These are phyloP conservation scores for Temnopleurus reevesii DNA, from an alignment of 53 echinoderm and acorn worm species.

Conservation along the genomic window DNA sequence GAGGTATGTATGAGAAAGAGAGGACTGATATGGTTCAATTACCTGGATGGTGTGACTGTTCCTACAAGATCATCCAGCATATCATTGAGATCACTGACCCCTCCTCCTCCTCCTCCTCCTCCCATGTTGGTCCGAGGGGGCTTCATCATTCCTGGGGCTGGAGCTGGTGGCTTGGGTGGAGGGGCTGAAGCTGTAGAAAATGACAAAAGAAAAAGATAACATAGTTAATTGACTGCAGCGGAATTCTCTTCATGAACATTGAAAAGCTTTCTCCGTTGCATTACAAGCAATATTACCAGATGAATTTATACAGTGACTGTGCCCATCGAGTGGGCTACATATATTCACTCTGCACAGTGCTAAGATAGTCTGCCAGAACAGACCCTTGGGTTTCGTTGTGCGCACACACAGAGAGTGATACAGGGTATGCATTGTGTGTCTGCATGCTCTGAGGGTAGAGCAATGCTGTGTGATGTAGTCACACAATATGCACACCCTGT, in stretches of 20 bases:
- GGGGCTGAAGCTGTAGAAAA: conserved; percentile 15
- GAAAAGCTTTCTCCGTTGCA: not conserved
- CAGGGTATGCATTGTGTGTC: too few relatives aligned
- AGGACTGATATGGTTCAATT: not conserved
- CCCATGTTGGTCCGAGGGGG: conserved; percentile 51
- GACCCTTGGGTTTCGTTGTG: too few relatives aligned
- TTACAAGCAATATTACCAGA: too few relatives aligned
- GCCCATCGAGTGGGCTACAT: too few relatives aligned
- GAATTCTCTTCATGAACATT: not conserved
- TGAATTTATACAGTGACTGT: too few relatives aligned
- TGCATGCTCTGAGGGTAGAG: too few relatives aligned
- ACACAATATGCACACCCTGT: too few relatives aligned
- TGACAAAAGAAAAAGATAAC: not conserved
- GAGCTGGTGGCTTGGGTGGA: conserved; percentile 52
- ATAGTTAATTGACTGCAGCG: not conserved
- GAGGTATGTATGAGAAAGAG: too few relatives aligned
- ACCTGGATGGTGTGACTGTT: conserved; percentile 43
- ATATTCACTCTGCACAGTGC: too few relatives aligned
- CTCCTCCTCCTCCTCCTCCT: conserved; percentile 38
- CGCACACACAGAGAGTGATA: too few relatives aligned
- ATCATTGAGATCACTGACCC: conserved; percentile 57
- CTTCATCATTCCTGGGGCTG: conserved; percentile 9
- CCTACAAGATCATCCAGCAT: conserved; percentile 57
- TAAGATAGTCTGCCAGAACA: not conserved
- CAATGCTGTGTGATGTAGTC: too few relatives aligned